These are phyloP conservation scores for Sinonovacula constricta DNA, from an alignment of 1,140 invertebrate species.

Conservation along the genomic window DNA sequence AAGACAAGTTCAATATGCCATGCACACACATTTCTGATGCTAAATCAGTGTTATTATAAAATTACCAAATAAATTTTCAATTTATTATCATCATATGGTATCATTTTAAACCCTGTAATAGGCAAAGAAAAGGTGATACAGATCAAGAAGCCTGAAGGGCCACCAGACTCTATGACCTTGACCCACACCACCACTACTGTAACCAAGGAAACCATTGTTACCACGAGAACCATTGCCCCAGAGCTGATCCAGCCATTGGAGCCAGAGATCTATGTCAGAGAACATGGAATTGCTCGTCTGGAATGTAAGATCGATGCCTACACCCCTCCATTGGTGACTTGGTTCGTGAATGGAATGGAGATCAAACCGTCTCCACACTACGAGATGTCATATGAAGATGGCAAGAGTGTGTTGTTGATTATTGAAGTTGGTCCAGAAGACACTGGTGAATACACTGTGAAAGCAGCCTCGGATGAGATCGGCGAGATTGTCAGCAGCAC, in stretches of 20 bases:
- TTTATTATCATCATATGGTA: not conserved
- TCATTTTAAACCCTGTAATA: slow-evolving; percentile 33
- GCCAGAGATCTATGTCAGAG: slow-evolving; percentile 74
- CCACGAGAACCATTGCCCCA: slow-evolving; percentile 66
- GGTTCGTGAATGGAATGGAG: slow-evolving; percentile 78
- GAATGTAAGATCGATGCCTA: slow-evolving; percentile 74
- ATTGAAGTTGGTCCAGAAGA: slow-evolving; percentile 96
- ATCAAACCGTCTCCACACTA: slow-evolving; percentile 77
- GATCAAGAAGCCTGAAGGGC: slow-evolving; percentile 41
- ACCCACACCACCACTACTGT: slow-evolving; percentile 71
- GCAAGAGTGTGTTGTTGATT: slow-evolving; percentile 74
- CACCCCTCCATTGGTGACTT: slow-evolving; percentile 74
- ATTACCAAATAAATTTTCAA: too few species aligned
- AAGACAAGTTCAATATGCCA: too few species aligned
- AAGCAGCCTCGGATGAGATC: slow-evolving; percentile 89
- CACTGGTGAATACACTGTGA: slow-evolving; percentile 96
- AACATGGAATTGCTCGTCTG: slow-evolving; percentile 75
- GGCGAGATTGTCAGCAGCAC: slow-evolving; percentile 85
- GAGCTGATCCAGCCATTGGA: slow-evolving; percentile 68
- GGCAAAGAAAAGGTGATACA: slow-evolving; percentile 70
- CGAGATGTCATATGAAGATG: slow-evolving; percentile 73
- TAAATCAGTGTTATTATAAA: too few species aligned
- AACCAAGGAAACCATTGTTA: slow-evolving; percentile 64
- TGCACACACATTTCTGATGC: too few species aligned
- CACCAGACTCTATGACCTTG: slow-evolving; percentile 64